Percentiles rank a stretch among this genome's conserved stretches.
phyloP scores from a whole-genome alignment of 1,140 invertebrate species.

The Neuroterus valhalla region DNA sequence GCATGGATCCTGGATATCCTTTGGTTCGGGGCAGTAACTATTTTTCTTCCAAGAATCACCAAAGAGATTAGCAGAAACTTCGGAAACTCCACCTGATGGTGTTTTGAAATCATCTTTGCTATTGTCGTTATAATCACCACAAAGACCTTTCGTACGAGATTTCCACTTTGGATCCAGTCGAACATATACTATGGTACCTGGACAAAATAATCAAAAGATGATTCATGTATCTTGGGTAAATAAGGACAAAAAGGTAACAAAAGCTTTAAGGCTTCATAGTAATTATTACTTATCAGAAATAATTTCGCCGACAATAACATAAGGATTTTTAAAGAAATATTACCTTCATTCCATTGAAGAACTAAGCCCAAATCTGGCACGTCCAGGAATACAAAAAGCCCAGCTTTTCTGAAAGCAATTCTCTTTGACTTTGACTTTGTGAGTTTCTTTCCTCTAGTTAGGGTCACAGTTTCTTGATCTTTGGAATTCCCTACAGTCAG shows the following conservation, averaged over 20 bases:
- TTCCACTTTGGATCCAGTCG: slow-evolving; percentile 85
- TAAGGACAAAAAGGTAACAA: neutral
- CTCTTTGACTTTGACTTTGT: slow-evolving; percentile 56
- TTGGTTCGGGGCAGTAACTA: slow-evolving; percentile 80
- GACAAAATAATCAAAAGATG: neutral
- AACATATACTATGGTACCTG: slow-evolving; percentile 84
- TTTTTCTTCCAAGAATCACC: slow-evolving; percentile 92
- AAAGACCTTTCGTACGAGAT: slow-evolving; percentile 86
- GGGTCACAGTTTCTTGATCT: slow-evolving; percentile 78
- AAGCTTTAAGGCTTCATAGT: too few relatives aligned
- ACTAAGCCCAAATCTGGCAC: slow-evolving; percentile 85
- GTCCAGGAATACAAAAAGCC: slow-evolving; percentile 87
- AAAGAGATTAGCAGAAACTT: slow-evolving; percentile 84
- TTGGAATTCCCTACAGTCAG: slow-evolving; percentile 76
- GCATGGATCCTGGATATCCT: slow-evolving; percentile 80
- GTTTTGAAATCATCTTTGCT: slow-evolving; percentile 88
- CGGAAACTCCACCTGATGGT: slow-evolving; percentile 84
- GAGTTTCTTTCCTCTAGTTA: slow-evolving; percentile 75
- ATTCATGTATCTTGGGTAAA: neutral
- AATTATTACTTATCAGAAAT: too few relatives aligned
- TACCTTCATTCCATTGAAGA: slow-evolving; percentile 87
- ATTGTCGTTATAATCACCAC: slow-evolving; percentile 93
- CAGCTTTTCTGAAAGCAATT: slow-evolving; percentile 78
- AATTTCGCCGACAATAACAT: too few relatives aligned
- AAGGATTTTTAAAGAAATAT: too few relatives aligned